phyloP scores from a whole-genome alignment of 2,888 invertebrate species.

The Cheilosia grossa region DNA sequence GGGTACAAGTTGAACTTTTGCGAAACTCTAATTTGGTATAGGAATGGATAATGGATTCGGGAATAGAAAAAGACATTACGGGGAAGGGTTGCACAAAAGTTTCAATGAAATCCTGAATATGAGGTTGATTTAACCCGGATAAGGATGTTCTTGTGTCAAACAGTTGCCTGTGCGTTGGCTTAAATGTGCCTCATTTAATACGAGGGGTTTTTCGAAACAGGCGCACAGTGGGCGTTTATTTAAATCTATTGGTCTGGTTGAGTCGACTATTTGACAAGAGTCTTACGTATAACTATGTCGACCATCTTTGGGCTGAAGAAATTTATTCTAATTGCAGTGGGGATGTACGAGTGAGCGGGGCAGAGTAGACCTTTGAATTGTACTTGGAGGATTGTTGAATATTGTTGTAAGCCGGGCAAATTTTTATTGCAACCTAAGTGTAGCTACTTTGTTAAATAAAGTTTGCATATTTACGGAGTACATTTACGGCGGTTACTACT shows the following conservation, averaged over 20 bases:
- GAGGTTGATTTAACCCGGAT: slow-evolving; percentile 69
- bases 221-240: not conserved
- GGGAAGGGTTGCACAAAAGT: slow-evolving; percentile 42
- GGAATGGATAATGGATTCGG: slow-evolving; percentile 62
- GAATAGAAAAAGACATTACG: slow-evolving; percentile 25
- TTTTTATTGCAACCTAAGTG: too few species aligned
- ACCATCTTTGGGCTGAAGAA: too few species aligned
- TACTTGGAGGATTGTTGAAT: too few species aligned
- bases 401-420: too few species aligned
- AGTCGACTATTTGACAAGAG: too few species aligned
- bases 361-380: too few species aligned
- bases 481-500: too few species aligned
- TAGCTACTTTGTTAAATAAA: too few species aligned
- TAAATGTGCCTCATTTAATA: slow-evolving; percentile 52
- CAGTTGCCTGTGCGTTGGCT: slow-evolving; percentile 43
- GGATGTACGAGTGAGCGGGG: too few species aligned
- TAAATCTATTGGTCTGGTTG: slow-evolving; percentile 2
- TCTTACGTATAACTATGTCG: too few species aligned
- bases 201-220: slow-evolving; percentile 12
- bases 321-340: too few species aligned
- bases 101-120: slow-evolving; percentile 42
- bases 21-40: slow-evolving; percentile 56
- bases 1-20: slow-evolving; percentile 59
- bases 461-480: too few species aligned
- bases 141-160: slow-evolving; percentile 48